Conservation (phyloP, 2,888 invertebrate species). For the Drosophila mettleri region DNA sequence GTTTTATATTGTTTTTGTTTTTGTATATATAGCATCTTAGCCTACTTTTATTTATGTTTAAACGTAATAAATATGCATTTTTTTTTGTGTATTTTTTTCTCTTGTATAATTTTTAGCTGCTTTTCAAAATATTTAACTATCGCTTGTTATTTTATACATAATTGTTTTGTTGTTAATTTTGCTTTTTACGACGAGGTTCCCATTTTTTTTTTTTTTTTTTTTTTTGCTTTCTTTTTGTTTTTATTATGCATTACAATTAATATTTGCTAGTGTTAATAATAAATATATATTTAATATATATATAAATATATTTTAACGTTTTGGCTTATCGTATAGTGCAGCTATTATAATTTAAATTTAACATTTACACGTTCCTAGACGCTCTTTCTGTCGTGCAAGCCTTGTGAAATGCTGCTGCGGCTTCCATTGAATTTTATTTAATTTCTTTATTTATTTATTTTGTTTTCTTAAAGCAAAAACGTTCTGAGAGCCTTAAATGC, state of each 20-base stretch:
- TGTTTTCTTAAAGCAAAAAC: constrained; percentile 27
- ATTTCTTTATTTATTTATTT: constrained; percentile 7
- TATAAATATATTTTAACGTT: constrained; percentile 48
- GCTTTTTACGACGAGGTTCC: constrained; percentile 60
- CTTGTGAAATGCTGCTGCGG: constrained; percentile 44
- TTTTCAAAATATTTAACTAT: constrained; percentile 74
- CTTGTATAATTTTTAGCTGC: constrained; percentile 56
- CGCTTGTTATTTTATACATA: constrained; percentile 49
- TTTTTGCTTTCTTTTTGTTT: constrained; percentile 28
- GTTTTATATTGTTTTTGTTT: constrained; percentile 10
- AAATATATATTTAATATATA: constrained; percentile 67
- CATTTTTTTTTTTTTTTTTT: constrained; percentile 33
- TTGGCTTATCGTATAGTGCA: constrained; percentile 67
- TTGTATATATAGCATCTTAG: constrained; percentile 38
- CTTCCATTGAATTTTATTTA: constrained; percentile 23
- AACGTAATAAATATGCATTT: constrained; percentile 67
- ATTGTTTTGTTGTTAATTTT: constrained; percentile 25
- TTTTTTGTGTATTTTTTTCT: constrained; percentile 18
- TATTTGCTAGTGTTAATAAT: constrained; percentile 78
- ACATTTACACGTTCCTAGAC: constrained; percentile 46
- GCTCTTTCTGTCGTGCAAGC: constrained; percentile 24
- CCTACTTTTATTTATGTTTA: constrained; percentile 56
- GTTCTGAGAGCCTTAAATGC: constrained; percentile 68
- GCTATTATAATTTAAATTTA: constrained; percentile 62
- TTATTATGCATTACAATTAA: constrained; percentile 66